These are phyloP conservation scores for Drosophila oshimai DNA, from an alignment of 1,140 invertebrate genomes.

Conservation along the genomic window DNA sequence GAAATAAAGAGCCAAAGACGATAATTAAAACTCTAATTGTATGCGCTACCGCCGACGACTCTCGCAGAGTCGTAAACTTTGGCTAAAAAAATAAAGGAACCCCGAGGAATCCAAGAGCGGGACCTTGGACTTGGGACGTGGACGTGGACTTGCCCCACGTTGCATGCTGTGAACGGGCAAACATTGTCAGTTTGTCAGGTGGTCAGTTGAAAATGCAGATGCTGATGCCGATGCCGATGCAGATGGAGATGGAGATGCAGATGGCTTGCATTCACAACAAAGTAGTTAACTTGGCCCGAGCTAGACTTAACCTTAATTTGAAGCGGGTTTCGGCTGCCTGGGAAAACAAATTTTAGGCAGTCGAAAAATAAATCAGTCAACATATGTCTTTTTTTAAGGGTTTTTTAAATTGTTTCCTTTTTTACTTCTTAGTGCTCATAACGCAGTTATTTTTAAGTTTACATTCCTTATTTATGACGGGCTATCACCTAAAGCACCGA, in stretches of 20 bases:
- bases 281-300: not conserved
- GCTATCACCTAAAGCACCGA: not conserved
- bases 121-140: slow-evolving; percentile 30
- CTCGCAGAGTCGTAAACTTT: slow-evolving; percentile 36
- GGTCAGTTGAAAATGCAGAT: not conserved
- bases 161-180: slow-evolving; percentile 23
- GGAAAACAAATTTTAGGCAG: not conserved
- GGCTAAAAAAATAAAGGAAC: not conserved
- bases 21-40: slow-evolving; percentile 79
- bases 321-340: not conserved
- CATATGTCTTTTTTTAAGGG: not conserved
- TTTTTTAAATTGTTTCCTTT: not conserved
- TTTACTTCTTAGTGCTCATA: not conserved
- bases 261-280: slow-evolving; percentile 12
- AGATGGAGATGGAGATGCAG: no score
- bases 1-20: slow-evolving; percentile 53
- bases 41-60: slow-evolving; percentile 63
- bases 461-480: not conserved
- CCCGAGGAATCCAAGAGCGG: not conserved
- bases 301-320: not conserved
- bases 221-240: no score
- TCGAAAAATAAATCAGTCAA: slow-evolving; percentile 1
- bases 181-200: slow-evolving; percentile 40
- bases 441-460: not conserved
- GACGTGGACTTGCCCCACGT: no score